A percentile compares a stretch with the other conserved stretches of the same genome.
phyloP scores from a whole-genome alignment of 2,888 invertebrate species.

The Apotomis capreana region DNA sequence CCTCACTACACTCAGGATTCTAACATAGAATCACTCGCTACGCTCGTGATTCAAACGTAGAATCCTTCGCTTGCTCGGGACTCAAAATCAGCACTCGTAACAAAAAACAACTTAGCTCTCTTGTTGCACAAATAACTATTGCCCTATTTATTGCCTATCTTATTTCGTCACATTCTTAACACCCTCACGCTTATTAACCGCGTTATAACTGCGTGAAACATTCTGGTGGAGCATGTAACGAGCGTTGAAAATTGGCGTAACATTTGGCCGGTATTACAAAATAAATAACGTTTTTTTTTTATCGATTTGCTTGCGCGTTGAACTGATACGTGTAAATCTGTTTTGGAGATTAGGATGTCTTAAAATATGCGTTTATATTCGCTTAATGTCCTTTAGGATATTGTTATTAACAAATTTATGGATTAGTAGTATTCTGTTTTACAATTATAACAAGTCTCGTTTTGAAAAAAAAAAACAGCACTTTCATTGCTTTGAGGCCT shows the following conservation, averaged over 20 bases:
- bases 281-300: slow-evolving; percentile 23
- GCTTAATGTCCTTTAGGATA: not conserved
- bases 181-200: slow-evolving; percentile 64
- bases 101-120: no score
- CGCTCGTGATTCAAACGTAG: no score
- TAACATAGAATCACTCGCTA: no score
- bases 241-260: slow-evolving; percentile 68
- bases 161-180: slow-evolving; percentile 44
- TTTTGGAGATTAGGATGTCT: slow-evolving; percentile 15
- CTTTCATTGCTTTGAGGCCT: no score
- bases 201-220: slow-evolving; percentile 58
- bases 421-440: no score
- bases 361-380: slow-evolving; percentile 19
- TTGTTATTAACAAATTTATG: no score
- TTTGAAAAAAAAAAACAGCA: no score
- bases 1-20: no score
- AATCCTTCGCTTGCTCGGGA: no score
- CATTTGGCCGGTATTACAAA: slow-evolving; percentile 45
- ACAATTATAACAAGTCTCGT: no score
- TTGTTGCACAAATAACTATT: not conserved
- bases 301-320: not conserved
- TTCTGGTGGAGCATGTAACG: slow-evolving; percentile 61
- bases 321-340: slow-evolving; percentile 22
- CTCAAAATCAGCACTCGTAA: no score
- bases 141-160: slow-evolving; percentile 1